Percentiles rank a stretch among this genome's conserved stretches.
Conservation (phyloP, 2,113 vertebrate species). For the Alaudala cheleensis region DNA sequence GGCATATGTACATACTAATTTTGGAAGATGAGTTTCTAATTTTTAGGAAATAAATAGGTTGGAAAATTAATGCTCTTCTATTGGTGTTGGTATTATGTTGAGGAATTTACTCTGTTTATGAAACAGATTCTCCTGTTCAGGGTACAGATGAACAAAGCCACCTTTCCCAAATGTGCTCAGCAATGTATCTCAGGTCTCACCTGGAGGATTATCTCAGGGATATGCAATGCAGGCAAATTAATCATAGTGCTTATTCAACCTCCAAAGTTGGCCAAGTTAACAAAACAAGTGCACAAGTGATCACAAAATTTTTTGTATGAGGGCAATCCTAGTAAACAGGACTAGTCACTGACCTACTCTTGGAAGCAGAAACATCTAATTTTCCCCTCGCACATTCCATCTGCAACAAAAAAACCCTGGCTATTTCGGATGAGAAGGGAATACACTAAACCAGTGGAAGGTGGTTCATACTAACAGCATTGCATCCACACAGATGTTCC, state of each 20-base stretch:
- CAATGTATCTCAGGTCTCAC: neutral
- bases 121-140: neutral
- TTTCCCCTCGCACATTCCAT: neutral
- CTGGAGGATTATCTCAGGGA: neutral
- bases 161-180: neutral
- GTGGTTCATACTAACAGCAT: neutral
- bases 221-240: neutral
- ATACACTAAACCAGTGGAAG: neutral
- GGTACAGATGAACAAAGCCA: neutral
- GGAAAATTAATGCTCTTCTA: neutral
- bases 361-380: neutral
- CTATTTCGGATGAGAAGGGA: neutral
- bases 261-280: neutral
- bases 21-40: neutral
- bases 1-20: neutral
- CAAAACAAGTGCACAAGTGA: neutral
- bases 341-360: neutral
- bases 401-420: neutral
- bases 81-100: neutral
- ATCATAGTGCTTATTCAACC: neutral
- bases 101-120: neutral
- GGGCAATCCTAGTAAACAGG: neutral
- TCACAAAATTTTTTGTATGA: neutral
- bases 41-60: neutral
- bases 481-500: neutral